These are phyloP conservation scores for Pristionchus japonicus DNA, from an alignment of 2,888 invertebrate species.

Conservation along the genomic window DNA sequence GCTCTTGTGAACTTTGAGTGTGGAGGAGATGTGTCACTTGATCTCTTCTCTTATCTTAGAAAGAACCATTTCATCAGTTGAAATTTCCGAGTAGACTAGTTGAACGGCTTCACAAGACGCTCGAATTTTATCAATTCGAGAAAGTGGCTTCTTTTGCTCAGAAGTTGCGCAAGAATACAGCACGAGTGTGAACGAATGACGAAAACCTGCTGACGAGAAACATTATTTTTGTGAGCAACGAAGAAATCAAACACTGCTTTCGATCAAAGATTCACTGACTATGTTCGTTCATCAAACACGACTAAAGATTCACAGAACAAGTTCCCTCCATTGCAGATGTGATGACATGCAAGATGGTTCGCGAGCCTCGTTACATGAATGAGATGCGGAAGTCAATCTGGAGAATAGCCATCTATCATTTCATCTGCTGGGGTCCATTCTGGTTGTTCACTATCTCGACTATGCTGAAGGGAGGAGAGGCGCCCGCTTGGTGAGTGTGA, in stretches of 20 bases:
- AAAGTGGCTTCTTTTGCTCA: neutral
- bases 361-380: slow-evolving; percentile 65
- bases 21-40: neutral
- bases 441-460: slow-evolving; percentile 64
- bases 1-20: neutral
- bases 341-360: slow-evolving; percentile 21
- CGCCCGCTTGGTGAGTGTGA: neutral
- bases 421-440: slow-evolving; percentile 70
- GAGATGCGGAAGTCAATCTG: slow-evolving; percentile 68
- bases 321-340: slow-evolving; percentile 13
- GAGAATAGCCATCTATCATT: slow-evolving; percentile 69
- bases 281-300: no score
- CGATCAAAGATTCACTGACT: no score
- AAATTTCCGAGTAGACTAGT: slow-evolving; percentile 15
- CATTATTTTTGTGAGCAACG: neutral
- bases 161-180: neutral
- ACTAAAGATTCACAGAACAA: neutral
- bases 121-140: neutral
- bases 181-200: neutral
- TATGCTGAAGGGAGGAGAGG: neutral
- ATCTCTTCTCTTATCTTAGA: neutral
- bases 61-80: neutral
- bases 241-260: neutral
- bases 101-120: neutral
- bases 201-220: neutral